Base-by-base conservation (phyloP, 30 jellyfish, hydroid and myxozoan species). In the Pelagia noctiluca region DNA sequence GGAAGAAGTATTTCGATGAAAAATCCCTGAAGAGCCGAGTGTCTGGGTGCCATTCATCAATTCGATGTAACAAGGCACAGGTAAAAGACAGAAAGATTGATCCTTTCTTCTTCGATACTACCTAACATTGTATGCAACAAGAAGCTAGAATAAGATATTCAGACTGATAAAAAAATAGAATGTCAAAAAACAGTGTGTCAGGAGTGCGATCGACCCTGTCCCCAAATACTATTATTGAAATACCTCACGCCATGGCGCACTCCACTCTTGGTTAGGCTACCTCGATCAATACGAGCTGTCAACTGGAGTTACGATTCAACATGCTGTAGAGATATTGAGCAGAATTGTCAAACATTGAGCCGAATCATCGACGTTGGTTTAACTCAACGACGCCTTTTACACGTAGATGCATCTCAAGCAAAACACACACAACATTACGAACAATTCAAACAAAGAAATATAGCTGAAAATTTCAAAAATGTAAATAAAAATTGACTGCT, bases 211-310 rank as follows among this genome's bases (percentile, higher is more conserved):
- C 16, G 8, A 16, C 8, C 57, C 57, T 16, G 26, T 3, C 68
- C 68, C 26, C 26, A 52, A 52, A 52, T 4, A 52, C 28, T 25
- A 84, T 84, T 85, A 38, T 84, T 84, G 82, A 84, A 72, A 72
- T 74, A 84, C 88, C 88, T 72, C 88, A 69, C 78, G 83, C 82
- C 76, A 62, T 71, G 72, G 94, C 36, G 38, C 31, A 82, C 34
- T 69, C 92, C 74, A 66, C 86, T 82, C 92, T 82, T 68, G 91
- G 50, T 82, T 86, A 82, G 31, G 74, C 92, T 68, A 82, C 82
- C 65, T 80, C 84, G 35, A 77, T 82, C 79, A 68, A 67, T 50
- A 54, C 92, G 57, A 42, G 68, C 21, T 25, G 12, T 52, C 68
- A 52, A 52, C 21, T 52, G 12, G 12, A 52, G 68, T 30, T 52